Percentiles rank a stretch among this genome's conserved stretches.
Evolutionary conservation across 2,797 vertebrate genomes (phyloP).

Genomic region (Sorex maritimensis): DNA sequence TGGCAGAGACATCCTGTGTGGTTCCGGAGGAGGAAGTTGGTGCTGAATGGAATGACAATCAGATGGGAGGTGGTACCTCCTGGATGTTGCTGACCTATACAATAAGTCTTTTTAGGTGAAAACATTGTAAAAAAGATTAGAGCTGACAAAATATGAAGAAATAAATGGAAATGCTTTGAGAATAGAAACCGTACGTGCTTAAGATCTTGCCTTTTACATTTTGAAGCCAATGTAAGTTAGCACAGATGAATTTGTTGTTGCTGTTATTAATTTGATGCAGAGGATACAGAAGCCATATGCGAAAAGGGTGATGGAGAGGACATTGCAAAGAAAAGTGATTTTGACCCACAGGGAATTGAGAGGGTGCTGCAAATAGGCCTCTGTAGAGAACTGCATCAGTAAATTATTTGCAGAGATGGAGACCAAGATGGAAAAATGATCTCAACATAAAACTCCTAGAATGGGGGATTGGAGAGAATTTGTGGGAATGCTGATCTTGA

Average conservation of each 20-base stretch:
- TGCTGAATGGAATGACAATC: slow-evolving; percentile 3
- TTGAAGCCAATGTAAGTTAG: background rate
- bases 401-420: background rate
- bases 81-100: background rate
- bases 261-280: background rate
- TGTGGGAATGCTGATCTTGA: background rate
- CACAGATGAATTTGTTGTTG: background rate
- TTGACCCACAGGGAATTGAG: background rate
- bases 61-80: background rate
- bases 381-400: background rate
- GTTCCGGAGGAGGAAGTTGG: background rate
- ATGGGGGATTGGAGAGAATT: background rate
- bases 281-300: background rate
- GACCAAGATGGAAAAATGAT: background rate
- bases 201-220: slow-evolving; percentile 34
- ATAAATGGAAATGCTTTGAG: slow-evolving; percentile 17
- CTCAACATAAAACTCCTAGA: background rate
- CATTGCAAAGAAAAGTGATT: background rate
- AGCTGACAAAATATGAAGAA: slow-evolving; percentile 28
- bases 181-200: background rate
- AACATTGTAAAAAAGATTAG: background rate
- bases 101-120: background rate
- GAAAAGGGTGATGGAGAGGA: background rate
- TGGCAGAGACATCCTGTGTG: background rate
- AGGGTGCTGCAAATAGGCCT: background rate